Evolutionary conservation across 2,113 vertebrate genomes (phyloP), one percentile per base, ranked within the genome.

Genomic region (Neoarius graeffei): DNA sequence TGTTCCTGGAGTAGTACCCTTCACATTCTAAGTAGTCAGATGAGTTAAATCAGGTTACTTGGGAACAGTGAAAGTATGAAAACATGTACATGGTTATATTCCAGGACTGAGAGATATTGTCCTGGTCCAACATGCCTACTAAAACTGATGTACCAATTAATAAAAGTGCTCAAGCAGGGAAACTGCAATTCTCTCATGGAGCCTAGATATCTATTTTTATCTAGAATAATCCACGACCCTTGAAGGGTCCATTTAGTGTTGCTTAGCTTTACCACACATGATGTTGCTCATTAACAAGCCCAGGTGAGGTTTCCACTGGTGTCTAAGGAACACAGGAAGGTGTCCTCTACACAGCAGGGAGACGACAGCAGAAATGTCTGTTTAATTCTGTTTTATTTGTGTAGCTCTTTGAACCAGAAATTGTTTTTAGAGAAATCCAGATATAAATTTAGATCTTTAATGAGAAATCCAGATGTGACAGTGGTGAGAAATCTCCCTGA

Each of bases 221-320:
- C n/a, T 81, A 30, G 15, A 19, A 81, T 81, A n/a, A 54, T 14
- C 50, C 76, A 14, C 20, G 0, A 4, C 2, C 19, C 7, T 60
- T 42, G 27, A 17, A 81, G 19, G 5, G 27, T 11, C 23, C 3
- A 3, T 35, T 23, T 81, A 59, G 57, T 42, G 54, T 62, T 42
- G 56, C 57, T 19, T 42, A 30, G 80, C 15, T 60, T 81, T 57
- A 27, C n/a, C n/a, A 57, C 54, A 81, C 76, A 52, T 57, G 77
- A 56, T 54, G 9, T 54, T 20, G 23, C 5, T n/a, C 30, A 27
- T 81, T 62, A 81, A 23, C 27, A 62, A 62, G 30, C 54, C 15
- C 80, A 81, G 27, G 56, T 81, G 57, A 81, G 80, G 80, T 81
- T 81, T 15, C 54, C 27, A 20, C 20, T 35, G 79, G 79, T 81